Evolutionary conservation across 2,113 vertebrate species (phyloP), one percentile per base, ranked within the genome.

Genomic region (Salvelinus namaycush): DNA sequence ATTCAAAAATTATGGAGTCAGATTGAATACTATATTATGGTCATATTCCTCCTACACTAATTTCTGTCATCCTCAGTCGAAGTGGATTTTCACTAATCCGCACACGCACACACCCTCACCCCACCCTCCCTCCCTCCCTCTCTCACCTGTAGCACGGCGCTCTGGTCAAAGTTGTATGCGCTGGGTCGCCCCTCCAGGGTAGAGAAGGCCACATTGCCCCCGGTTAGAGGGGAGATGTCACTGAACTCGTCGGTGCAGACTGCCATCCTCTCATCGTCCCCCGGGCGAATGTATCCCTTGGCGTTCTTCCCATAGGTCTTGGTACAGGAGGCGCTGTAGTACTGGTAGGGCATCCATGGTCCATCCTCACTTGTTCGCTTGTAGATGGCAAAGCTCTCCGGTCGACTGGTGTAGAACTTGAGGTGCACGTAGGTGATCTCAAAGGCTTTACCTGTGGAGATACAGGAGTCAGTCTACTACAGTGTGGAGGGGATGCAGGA

Each of bases 181-280:
- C 96, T 95, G 76, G 97, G 97, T 12, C 97, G 92, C 68, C 97
- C 97, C 87, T 99, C 97, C 20, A 99, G 90, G 9, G 97, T 99
- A 74, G 97, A 99, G 89, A 98, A 99, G 60, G 97, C 97, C 82
- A 98, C 97, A 0, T 96, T 98, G 80, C 97, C 97, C 0, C 97
- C 97, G 0, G 94, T 97, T 67, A 99, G 92, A 0, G 97, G 97
- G 12, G 97, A 98, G 92, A 99, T 99, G 90, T 99, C 97, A 0
- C 97, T 99, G 93, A 99, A 99, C 80, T 99, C 97, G 0, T 96
- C 96, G 0, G 95, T 97, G 89, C 97, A 99, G 75, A 95, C 88
- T 31, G 97, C 94, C 8, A 90, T 89, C n/a, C 90, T 94, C 90
- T 99, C 97, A 0, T 97, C 94, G 27, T 95, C 92, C 0, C 97